Conservation (phyloP, 2,888 invertebrate species). For the Auanema sp. region DNA sequence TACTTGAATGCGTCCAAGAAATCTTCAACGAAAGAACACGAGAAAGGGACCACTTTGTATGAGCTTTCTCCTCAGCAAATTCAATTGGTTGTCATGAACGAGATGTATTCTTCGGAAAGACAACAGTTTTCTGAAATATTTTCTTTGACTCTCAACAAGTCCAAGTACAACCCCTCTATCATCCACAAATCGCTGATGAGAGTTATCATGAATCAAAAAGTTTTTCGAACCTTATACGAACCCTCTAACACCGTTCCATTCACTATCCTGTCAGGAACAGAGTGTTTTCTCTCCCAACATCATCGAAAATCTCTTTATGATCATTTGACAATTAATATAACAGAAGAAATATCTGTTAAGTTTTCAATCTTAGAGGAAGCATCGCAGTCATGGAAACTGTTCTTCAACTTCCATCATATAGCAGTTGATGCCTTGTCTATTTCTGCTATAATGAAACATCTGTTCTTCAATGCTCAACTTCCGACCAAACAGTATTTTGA, state of each 20-base stretch:
- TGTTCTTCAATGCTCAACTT: not conserved
- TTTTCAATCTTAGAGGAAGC: not conserved
- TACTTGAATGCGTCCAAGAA: too few relatives aligned
- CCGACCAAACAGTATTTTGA: too few relatives aligned
- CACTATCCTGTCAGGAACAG: conserved; percentile 8
- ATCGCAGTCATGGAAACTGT: not conserved
- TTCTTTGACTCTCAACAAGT: not conserved
- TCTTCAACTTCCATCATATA: conserved; percentile 17
- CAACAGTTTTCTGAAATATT: conserved; percentile 17
- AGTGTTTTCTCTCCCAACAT: conserved; percentile 2
- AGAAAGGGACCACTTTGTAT: too few relatives aligned
- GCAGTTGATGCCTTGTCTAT: conserved; percentile 17
- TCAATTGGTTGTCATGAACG: conserved; percentile 6
- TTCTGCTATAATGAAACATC: conserved; percentile 4
- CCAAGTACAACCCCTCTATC: not conserved
- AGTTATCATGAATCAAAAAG: conserved; percentile 6
- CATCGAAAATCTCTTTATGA: not conserved
- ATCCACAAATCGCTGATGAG: not conserved
- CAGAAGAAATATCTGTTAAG: not conserved
- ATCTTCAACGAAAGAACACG: too few relatives aligned
- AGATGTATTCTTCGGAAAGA: conserved; percentile 4
- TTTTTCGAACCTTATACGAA: conserved; percentile 9
- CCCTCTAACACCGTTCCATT: too few relatives aligned
- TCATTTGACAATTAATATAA: conserved; percentile 2
- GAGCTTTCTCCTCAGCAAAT: too few relatives aligned